These are phyloP conservation scores for Lochmaea crataegi DNA, from an alignment of 2,888 invertebrate genomes.

Conservation along the genomic window DNA sequence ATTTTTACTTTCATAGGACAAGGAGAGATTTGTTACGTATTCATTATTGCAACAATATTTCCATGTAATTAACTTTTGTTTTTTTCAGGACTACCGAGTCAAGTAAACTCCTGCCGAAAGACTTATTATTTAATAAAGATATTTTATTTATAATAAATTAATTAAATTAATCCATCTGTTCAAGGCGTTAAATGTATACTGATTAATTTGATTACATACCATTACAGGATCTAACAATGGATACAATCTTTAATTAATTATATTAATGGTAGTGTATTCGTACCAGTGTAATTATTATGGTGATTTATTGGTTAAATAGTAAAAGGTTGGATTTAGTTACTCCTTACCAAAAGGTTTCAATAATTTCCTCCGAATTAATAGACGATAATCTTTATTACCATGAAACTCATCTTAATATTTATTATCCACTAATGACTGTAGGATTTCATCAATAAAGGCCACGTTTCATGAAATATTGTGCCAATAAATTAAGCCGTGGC, in stretches of 20 bases:
- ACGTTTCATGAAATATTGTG: neutral
- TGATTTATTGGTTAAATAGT: too few relatives aligned
- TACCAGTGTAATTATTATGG: neutral
- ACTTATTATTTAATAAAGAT: too few relatives aligned
- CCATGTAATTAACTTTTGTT: too few relatives aligned
- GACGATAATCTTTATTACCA: neutral
- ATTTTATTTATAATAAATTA: too few relatives aligned
- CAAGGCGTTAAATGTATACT: too few relatives aligned
- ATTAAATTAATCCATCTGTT: too few relatives aligned
- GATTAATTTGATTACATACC: neutral
- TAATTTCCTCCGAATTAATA: neutral
- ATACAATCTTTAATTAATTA: neutral
- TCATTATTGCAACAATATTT: neutral
- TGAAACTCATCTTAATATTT: slow-evolving; percentile 5
- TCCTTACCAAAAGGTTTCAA: too few relatives aligned
- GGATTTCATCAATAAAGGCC: slow-evolving; percentile 18
- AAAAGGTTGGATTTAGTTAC: neutral
- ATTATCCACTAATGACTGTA: neutral
- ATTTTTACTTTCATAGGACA: neutral
- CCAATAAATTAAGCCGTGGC: slow-evolving; percentile 18
- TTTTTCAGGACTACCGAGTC: too few relatives aligned
- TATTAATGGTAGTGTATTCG: neutral
- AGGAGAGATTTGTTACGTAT: neutral
- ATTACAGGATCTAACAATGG: neutral
- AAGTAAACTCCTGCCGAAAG: too few relatives aligned